Base-by-base conservation (phyloP, 2,797 vertebrate species). In the Ptychobarbus kaznakovi region DNA sequence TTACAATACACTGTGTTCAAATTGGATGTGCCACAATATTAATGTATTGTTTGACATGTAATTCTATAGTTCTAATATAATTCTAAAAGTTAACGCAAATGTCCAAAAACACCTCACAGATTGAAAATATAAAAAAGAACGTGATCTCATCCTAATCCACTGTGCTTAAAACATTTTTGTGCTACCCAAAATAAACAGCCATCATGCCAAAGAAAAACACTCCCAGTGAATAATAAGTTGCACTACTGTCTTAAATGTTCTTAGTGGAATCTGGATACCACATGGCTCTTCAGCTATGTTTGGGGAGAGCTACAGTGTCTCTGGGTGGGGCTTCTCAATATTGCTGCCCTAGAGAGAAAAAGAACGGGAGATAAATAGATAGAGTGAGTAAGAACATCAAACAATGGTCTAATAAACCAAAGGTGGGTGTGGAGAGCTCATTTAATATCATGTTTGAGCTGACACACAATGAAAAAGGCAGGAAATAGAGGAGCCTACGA, bases 211-310 rank as follows among this genome's bases (percentile, higher is more conserved):
- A 78, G 38, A 58, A 25, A 69, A 84, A 70, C 25, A 56, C 69
- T 75, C 75, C 53, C 44, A 35, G 77, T 38, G 9, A 32, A 79
- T 72, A 81, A 70, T 66, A 61, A 73, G 61, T 25, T 22, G 3
- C 22, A 82, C 74, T 40, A n/a, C 72, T 49, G 10, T 68, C 65
- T 87, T 56, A 49, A 83, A 58, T 82, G 32, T 49, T 80, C 84
- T 77, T 53, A 8, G 2, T n/a, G 35, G 73, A 88, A 89, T 88
- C 84, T 92, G 87, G 89, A 78, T 70, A 73, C 81, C 89, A 87
- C 68, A 89, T 86, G 87, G 61, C n/a, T 81, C 42, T 44, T 82
- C 3, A 46, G 61, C 56, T 66, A 76, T 72, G 66, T 61, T 74
- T 80, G 49, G 66, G 49, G 70, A 81, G 86, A 82, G 83, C 80